Conservation (phyloP, 2,797 vertebrate species). For the Phalanger gymnotis region DNA sequence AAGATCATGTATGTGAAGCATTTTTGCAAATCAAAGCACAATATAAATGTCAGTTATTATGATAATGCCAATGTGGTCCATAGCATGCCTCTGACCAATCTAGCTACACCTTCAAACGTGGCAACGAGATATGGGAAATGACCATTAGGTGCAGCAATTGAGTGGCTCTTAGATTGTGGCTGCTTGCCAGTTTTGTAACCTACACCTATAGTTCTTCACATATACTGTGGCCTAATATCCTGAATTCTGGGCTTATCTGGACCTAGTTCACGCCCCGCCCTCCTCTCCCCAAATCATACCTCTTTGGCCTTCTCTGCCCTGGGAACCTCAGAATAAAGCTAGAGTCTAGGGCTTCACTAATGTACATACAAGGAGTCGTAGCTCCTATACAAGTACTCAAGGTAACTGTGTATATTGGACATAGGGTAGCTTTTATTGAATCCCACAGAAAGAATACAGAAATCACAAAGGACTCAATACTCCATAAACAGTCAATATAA, state of each 20-base stretch:
- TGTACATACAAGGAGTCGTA: background rate
- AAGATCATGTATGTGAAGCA: background rate
- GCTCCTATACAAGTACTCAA: background rate
- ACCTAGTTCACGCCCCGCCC: background rate
- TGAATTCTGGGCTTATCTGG: background rate
- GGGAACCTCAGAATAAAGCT: background rate
- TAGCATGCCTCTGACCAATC: background rate
- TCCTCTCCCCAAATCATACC: background rate
- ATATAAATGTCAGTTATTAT: background rate
- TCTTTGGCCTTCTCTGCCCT: background rate
- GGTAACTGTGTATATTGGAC: background rate
- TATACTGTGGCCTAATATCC: background rate
- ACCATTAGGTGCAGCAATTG: background rate
- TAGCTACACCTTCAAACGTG: background rate
- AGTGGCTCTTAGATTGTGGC: background rate
- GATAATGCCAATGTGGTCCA: background rate
- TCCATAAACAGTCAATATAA: background rate
- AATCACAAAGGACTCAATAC: background rate
- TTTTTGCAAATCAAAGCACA: background rate
- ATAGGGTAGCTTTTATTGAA: background rate
- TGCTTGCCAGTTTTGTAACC: background rate
- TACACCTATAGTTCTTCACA: background rate
- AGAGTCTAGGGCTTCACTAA: background rate
- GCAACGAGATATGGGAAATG: background rate
- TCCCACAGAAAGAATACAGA: background rate